These are phyloP conservation scores for Tipula vernalis DNA, from an alignment of 2,888 invertebrate genomes.

Conservation along the genomic window DNA sequence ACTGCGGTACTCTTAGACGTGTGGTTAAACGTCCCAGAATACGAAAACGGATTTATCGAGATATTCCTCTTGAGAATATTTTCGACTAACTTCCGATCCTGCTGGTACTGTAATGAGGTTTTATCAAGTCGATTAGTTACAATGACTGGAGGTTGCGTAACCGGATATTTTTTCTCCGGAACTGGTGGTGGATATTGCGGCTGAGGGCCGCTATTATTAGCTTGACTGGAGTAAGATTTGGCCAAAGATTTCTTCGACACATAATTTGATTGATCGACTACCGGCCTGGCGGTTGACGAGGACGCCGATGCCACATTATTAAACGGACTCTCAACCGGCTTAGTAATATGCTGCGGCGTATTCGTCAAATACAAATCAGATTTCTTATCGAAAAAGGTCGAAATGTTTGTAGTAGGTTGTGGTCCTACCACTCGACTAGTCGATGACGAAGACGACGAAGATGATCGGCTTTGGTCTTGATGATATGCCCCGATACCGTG, in stretches of 20 bases:
- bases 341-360: background rate
- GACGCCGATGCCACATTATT: background rate
- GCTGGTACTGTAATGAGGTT: background rate
- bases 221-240: background rate
- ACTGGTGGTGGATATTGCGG: background rate
- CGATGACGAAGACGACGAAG: background rate
- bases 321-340: background rate
- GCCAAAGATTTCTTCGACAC: conserved; percentile 7
- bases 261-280: background rate
- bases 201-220: too few relatives aligned
- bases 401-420: background rate
- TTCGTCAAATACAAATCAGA: background rate
- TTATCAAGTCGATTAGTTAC: background rate
- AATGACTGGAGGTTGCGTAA: background rate
- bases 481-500: conserved; percentile 10
- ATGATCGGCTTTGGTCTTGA: conserved; percentile 14
- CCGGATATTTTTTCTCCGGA: background rate
- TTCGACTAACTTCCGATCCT: conserved; percentile 12
- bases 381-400: background rate
- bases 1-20: background rate
- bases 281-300: background rate
- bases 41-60: background rate
- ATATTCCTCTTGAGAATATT: conserved; percentile 7
- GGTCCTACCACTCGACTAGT: background rate
- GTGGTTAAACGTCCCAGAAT: background rate